These are phyloP conservation scores for Drosophila rubida DNA, from an alignment of 2,888 invertebrate genomes.

Conservation along the genomic window DNA sequence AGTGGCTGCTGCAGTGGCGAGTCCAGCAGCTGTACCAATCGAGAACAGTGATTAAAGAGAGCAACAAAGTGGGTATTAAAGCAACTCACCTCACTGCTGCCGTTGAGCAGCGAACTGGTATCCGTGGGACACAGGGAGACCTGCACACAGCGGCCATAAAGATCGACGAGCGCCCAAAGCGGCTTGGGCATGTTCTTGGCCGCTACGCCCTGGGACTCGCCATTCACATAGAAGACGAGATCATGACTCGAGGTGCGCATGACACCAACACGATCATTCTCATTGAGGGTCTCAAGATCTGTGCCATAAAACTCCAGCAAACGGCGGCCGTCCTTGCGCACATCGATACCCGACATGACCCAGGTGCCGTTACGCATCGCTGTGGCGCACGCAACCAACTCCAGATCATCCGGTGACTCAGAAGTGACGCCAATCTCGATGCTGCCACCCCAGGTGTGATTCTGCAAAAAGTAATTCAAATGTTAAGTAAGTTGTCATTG, in stretches of 20 bases:
- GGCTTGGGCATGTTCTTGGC: slow-evolving; percentile 90
- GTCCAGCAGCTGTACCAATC: slow-evolving; percentile 42
- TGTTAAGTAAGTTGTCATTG: no score
- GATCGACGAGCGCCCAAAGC: slow-evolving; percentile 91
- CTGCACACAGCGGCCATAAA: slow-evolving; percentile 94
- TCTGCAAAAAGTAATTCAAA: slow-evolving; percentile 85
- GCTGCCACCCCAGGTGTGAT: slow-evolving; percentile 92
- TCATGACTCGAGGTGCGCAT: slow-evolving; percentile 93
- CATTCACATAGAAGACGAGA: slow-evolving; percentile 95
- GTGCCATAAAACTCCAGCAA: slow-evolving; percentile 93
- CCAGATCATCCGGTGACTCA: slow-evolving; percentile 88
- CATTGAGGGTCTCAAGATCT: slow-evolving; percentile 92
- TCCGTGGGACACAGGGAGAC: slow-evolving; percentile 86
- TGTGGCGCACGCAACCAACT: slow-evolving; percentile 91
- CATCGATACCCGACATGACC: slow-evolving; percentile 95
- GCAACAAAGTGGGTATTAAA: not conserved
- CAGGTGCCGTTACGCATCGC: slow-evolving; percentile 93
- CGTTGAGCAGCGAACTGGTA: slow-evolving; percentile 2
- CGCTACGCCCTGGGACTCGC: slow-evolving; percentile 94
- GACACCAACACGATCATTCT: slow-evolving; percentile 94
- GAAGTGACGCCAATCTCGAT: slow-evolving; percentile 91
- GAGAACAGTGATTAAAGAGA: not conserved
- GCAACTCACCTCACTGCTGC: slow-evolving; percentile 29
- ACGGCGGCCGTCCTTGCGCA: slow-evolving; percentile 93
- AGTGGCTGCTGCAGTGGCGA: slow-evolving; percentile 68